phyloP scores from a whole-genome alignment of 2,888 invertebrate species.

The Drosophila niveifrons region DNA sequence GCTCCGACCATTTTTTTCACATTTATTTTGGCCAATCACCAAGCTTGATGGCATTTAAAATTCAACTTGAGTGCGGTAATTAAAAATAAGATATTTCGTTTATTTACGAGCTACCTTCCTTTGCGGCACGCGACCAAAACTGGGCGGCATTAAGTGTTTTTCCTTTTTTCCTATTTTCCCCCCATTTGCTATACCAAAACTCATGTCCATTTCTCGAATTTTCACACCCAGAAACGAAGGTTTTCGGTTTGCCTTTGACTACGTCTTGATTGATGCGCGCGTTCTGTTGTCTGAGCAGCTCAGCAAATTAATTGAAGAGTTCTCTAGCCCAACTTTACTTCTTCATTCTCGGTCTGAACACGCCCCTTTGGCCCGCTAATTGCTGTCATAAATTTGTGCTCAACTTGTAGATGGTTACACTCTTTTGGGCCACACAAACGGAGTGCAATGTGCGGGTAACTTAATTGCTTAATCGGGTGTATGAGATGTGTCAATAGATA shows the following conservation, averaged over 20 bases:
- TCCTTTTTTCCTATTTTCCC: conserved; percentile 4
- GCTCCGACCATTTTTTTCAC: conserved; percentile 9
- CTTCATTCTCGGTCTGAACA: conserved; percentile 11
- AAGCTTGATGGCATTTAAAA: conserved; percentile 56
- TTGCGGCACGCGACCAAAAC: conserved; percentile 72
- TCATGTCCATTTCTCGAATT: conserved; percentile 40
- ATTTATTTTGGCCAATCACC: conserved; percentile 6
- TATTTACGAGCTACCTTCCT: conserved; percentile 68
- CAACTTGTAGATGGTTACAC: conserved; percentile 41
- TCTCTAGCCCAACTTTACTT: conserved; percentile 18
- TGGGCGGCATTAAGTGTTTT: conserved; percentile 15
- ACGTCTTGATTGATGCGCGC: conserved; percentile 71
- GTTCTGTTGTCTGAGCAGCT: conserved; percentile 62
- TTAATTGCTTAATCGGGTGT: conserved; percentile 34
- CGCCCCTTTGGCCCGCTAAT: conserved; percentile 63
- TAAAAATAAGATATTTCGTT: conserved; percentile 71
- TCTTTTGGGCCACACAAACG: conserved; percentile 25
- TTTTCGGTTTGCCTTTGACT: conserved; percentile 28
- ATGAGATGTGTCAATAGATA: conserved; percentile 25
- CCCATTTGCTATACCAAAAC: not conserved
- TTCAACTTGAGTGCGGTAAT: conserved; percentile 72
- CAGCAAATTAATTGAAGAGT: conserved; percentile 74
- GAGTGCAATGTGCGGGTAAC: conserved; percentile 8
- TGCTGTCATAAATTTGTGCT: conserved; percentile 72
- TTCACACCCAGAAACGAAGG: conserved; percentile 47